Percentiles rank a stretch among this genome's conserved stretches.
phyloP scores from a whole-genome alignment of 2,888 invertebrate genomes.

The Magallana nippona region DNA sequence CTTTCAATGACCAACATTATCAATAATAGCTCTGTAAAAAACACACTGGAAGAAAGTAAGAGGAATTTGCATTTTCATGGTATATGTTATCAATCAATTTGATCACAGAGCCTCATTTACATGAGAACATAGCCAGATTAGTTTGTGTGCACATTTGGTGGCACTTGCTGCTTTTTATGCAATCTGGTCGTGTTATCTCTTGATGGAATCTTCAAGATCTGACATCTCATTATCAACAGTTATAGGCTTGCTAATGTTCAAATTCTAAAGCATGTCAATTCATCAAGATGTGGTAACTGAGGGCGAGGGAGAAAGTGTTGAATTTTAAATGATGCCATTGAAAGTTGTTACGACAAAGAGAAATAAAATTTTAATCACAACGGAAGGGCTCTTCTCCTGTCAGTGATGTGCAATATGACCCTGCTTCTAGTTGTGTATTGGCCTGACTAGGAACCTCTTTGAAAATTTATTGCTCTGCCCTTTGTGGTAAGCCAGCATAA shows the following conservation, averaged over 20 bases:
- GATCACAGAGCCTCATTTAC: conserved; percentile 22
- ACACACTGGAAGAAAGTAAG: not conserved
- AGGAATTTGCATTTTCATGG: conserved; percentile 24
- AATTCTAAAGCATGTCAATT: conserved; percentile 11
- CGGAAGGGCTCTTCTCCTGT: not conserved
- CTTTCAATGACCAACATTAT: conserved; percentile 13
- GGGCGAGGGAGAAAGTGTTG: not conserved
- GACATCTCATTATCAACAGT: not conserved
- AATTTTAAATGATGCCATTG: conserved; percentile 5
- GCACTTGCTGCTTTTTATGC: conserved; percentile 1
- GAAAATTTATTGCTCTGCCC: not conserved
- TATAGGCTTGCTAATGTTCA: not conserved
- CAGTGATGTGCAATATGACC: not conserved
- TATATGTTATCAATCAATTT: conserved; percentile 25
- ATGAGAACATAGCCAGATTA: conserved; percentile 1
- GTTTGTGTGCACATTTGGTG: conserved; percentile 22
- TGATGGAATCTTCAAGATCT: not conserved
- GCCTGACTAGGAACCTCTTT: not conserved
- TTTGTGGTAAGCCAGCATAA: not conserved
- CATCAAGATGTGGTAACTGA: conserved; percentile 16
- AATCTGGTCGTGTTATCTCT: not conserved
- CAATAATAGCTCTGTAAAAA: not conserved
- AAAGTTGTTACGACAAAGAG: not conserved
- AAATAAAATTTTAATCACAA: conserved; percentile 19
- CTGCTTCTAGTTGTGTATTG: not conserved